Conservation (phyloP, 2,888 invertebrate genomes). For the Cloeon dipterum region DNA sequence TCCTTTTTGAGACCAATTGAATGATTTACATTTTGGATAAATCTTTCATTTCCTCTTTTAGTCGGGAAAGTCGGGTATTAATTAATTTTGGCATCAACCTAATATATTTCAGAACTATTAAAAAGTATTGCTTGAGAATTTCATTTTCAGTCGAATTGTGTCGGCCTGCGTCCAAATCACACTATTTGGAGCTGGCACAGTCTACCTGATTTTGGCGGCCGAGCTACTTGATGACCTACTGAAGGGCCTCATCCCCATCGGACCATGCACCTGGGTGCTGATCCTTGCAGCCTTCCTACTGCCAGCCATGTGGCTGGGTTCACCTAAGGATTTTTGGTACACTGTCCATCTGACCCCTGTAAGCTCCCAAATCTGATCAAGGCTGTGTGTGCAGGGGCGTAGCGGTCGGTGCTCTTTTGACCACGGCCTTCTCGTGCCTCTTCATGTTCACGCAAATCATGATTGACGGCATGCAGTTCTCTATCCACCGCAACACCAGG, state of each 20-base stretch:
- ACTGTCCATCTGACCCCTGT: constrained; percentile 10
- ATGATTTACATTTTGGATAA: too few species aligned
- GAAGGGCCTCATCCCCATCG: constrained; percentile 20
- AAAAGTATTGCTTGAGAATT: too few species aligned
- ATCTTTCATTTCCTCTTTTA: too few species aligned
- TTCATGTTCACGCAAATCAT: constrained; percentile 36
- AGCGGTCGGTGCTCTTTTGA: constrained; percentile 35
- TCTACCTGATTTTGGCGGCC: constrained; percentile 38
- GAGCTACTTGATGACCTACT: constrained; percentile 36
- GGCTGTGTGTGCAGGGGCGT: constrained; percentile 23
- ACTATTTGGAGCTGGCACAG: constrained; percentile 39
- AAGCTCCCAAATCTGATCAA: neutral
- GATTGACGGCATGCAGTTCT: constrained; percentile 21
- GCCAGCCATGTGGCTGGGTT: constrained; percentile 38
- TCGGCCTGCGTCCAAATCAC: constrained; percentile 36
- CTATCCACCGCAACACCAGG: constrained; percentile 22
- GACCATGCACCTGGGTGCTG: constrained; percentile 38
- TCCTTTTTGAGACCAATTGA: too few species aligned
- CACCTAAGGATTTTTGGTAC: constrained; percentile 50
- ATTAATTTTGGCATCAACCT: neutral
- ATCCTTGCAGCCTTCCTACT: constrained; percentile 31
- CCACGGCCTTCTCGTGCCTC: constrained; percentile 34
- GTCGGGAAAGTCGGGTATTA: too few species aligned
- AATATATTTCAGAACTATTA: neutral
- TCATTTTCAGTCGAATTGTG: constrained; percentile 21